Evolutionary conservation across 2,888 invertebrate genomes (phyloP).

Genomic region (Copidosoma aretas): DNA sequence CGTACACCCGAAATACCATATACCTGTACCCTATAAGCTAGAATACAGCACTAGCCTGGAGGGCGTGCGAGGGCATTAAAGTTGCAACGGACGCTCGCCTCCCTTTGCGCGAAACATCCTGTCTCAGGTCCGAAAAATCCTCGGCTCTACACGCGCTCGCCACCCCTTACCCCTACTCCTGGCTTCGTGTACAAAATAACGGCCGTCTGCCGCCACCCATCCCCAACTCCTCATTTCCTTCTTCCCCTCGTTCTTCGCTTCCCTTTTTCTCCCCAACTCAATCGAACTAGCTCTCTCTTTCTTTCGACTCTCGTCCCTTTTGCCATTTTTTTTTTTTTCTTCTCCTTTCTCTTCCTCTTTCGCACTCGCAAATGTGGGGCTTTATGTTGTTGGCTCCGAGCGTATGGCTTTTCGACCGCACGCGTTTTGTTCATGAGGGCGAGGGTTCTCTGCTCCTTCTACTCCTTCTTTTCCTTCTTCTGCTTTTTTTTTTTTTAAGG

Average conservation of each 20-base stretch:
- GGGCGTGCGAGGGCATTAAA: constrained; percentile 31
- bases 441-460: neutral
- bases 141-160: too few relatives aligned
- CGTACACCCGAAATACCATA: too few relatives aligned
- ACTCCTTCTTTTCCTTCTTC: too few relatives aligned
- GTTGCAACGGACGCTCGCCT: constrained; percentile 17
- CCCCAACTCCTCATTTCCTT: too few relatives aligned
- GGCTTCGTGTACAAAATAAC: too few relatives aligned
- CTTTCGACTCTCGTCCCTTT: neutral
- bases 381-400: constrained; percentile 17
- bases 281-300: neutral
- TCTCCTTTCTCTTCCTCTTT: neutral
- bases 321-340: too few relatives aligned
- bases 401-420: neutral
- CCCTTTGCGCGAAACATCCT: too few relatives aligned
- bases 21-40: too few relatives aligned
- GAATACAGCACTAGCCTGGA: neutral
- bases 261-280: neutral
- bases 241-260: constrained; percentile 3
- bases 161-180: too few relatives aligned
- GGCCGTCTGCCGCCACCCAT: too few relatives aligned
- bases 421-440: constrained; percentile 32
- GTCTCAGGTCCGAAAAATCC: too few relatives aligned
- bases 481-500: too few relatives aligned
- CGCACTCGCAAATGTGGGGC: constrained; percentile 25